These are phyloP conservation scores for Engraulis encrasicolus DNA, from an alignment of 2,113 vertebrate species.

Conservation along the genomic window DNA sequence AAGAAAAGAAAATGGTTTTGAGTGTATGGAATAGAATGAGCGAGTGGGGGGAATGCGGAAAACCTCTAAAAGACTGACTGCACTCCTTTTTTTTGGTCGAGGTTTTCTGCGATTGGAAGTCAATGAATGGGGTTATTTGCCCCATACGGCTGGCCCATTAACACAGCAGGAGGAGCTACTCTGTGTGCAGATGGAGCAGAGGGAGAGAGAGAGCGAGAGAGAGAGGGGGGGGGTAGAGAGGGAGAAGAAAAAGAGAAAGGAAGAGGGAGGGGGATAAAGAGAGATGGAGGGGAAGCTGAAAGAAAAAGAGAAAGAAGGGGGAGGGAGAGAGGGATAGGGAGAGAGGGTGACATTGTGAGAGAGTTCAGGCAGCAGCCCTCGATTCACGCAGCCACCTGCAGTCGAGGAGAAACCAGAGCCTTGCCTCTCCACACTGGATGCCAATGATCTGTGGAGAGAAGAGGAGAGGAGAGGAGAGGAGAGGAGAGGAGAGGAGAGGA, in stretches of 20 bases:
- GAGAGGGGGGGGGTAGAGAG: neutral
- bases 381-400: neutral
- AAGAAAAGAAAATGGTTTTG: neutral
- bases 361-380: neutral
- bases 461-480: neutral
- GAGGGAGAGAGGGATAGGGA: neutral
- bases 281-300: neutral
- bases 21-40: neutral
- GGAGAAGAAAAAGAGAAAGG: neutral
- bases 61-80: neutral
- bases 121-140: constrained; percentile 60
- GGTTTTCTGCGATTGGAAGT: constrained; percentile 26
- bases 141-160: constrained; percentile 55
- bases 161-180: constrained; percentile 60
- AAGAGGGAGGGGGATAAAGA: neutral
- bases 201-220: neutral
- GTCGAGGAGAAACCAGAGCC: neutral
- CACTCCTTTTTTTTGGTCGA: constrained; percentile 21
- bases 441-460: neutral
- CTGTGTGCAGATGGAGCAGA: constrained; percentile 53
- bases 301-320: neutral
- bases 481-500: neutral
- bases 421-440: neutral
- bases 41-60: neutral
- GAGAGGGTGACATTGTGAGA: neutral